Evolutionary conservation across 1,140 invertebrate species (phyloP).

Genomic region (Ganaspis sp.): DNA sequence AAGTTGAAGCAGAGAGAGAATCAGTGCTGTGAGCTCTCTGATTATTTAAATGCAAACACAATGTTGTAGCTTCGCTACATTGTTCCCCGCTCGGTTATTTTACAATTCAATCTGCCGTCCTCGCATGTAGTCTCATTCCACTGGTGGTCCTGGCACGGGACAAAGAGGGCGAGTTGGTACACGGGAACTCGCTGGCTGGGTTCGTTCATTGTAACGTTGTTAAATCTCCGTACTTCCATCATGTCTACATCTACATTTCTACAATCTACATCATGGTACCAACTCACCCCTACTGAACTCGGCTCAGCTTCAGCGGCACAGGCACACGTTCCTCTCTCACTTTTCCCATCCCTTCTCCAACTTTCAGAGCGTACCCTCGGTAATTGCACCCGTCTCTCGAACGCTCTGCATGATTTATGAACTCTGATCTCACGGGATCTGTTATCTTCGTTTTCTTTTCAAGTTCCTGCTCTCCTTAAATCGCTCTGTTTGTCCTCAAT

Average conservation of each 20-base stretch:
- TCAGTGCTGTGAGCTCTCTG: slow-evolving; percentile 61
- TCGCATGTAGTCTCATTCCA: slow-evolving; percentile 54
- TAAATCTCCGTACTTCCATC: slow-evolving; percentile 71
- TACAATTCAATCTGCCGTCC: slow-evolving; percentile 73
- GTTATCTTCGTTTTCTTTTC: slow-evolving; percentile 21
- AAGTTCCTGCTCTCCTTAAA: neutral
- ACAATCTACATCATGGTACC: slow-evolving; percentile 21
- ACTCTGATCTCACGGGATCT: slow-evolving; percentile 23
- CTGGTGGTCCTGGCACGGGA: slow-evolving; percentile 52
- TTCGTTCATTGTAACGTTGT: slow-evolving; percentile 73
- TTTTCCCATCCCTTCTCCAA: slow-evolving; percentile 31
- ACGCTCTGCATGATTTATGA: slow-evolving; percentile 40
- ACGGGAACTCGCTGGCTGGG: slow-evolving; percentile 53
- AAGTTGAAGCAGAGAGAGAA: slow-evolving; percentile 31
- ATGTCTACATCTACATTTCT: slow-evolving; percentile 48
- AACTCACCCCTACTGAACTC: neutral
- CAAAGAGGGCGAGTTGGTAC: slow-evolving; percentile 58
- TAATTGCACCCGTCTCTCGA: slow-evolving; percentile 37
- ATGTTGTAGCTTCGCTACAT: slow-evolving; percentile 70
- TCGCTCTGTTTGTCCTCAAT: slow-evolving; percentile 17
- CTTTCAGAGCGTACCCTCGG: slow-evolving; percentile 28
- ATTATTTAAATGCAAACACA: slow-evolving; percentile 75
- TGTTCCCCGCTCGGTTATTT: slow-evolving; percentile 73
- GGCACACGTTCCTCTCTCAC: slow-evolving; percentile 39
- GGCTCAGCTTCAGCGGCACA: neutral